Evolutionary conservation across 2,888 invertebrate genomes (phyloP).

Genomic region (Fabriciana adippe): DNA sequence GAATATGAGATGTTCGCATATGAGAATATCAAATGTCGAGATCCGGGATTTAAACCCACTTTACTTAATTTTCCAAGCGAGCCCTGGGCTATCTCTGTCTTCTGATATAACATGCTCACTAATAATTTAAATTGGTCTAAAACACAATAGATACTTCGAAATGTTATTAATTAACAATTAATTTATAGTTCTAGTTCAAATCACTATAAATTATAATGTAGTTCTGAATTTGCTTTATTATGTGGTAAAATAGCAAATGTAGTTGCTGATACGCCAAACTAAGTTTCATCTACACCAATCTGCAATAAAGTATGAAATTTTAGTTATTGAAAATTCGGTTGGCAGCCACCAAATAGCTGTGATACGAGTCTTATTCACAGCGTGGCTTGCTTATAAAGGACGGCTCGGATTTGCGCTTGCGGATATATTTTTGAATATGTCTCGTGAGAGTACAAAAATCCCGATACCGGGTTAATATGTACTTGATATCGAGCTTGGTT

Average conservation of each 20-base stretch:
- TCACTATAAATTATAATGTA: neutral
- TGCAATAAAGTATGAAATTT: conserved; percentile 16
- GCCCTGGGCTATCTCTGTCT: too few species aligned
- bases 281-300: conserved; percentile 1
- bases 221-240: neutral
- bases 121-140: too few species aligned
- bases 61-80: too few species aligned
- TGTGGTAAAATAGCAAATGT: neutral
- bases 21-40: too few species aligned
- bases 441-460: conserved; percentile 30
- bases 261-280: neutral
- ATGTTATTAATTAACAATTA: neutral
- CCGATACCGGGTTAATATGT: conserved; percentile 15
- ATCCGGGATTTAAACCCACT: too few species aligned
- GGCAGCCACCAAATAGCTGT: conserved; percentile 22
- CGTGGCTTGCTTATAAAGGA: conserved; percentile 33
- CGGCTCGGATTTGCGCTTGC: conserved; percentile 27
- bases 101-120: too few species aligned
- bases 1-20: too few species aligned
- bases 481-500: conserved; percentile 13
- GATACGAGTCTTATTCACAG: conserved; percentile 26
- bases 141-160: neutral
- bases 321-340: conserved; percentile 18
- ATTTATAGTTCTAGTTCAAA: neutral
- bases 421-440: conserved; percentile 31